These are phyloP conservation scores for Strigops habroptila DNA, from an alignment of 2,113 vertebrate species.

Conservation along the genomic window DNA sequence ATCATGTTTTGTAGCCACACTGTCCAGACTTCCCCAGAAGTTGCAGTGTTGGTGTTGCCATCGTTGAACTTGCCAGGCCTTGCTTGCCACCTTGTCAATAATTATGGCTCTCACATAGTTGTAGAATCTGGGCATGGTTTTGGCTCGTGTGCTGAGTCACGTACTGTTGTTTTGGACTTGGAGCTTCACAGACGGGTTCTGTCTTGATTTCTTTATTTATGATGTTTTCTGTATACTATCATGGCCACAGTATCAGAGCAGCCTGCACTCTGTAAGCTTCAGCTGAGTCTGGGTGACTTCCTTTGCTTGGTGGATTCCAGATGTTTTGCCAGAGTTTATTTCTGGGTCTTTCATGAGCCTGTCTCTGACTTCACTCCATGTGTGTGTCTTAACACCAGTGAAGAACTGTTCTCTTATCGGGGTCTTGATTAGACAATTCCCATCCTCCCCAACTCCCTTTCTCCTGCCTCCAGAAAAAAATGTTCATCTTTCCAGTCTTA, in stretches of 20 bases:
- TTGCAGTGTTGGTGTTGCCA: not conserved
- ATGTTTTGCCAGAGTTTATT: conserved; percentile 8
- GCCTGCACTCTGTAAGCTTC: not conserved
- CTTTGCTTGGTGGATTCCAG: conserved; percentile 42
- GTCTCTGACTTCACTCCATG: not conserved
- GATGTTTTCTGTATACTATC: not conserved
- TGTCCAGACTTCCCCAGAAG: not conserved
- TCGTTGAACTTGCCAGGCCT: not conserved
- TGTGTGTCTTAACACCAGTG: not conserved
- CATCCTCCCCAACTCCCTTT: not conserved
- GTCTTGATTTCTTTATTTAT: not conserved
- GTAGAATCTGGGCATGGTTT: not conserved
- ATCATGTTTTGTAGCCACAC: not conserved
- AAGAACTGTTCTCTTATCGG: not conserved
- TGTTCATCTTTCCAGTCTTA: not conserved
- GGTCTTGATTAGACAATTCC: not conserved
- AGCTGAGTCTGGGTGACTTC: conserved; percentile 4
- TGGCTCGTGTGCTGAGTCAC: accelerated
- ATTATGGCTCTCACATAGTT: not conserved
- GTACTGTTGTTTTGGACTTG: not conserved
- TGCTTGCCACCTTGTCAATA: not conserved
- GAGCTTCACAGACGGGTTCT: not conserved
- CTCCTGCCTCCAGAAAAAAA: not conserved
- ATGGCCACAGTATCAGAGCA: not conserved
- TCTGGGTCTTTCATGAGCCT: not conserved